These are phyloP conservation scores for Spilarctia lutea DNA, from an alignment of 2,888 invertebrate genomes.

Conservation along the genomic window DNA sequence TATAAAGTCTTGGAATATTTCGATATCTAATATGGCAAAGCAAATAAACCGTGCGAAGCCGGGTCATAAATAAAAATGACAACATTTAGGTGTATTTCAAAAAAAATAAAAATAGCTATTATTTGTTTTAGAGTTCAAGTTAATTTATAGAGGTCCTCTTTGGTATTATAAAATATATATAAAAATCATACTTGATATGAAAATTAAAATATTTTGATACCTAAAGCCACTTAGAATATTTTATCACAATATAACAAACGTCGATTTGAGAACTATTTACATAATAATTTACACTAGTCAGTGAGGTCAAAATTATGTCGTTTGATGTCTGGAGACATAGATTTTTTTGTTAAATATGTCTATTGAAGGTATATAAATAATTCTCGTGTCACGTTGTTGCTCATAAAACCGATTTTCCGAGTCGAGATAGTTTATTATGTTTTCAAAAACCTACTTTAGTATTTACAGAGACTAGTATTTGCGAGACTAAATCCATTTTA, in stretches of 20 bases:
- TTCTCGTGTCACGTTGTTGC: too few species aligned
- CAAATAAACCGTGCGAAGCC: neutral
- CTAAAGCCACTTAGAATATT: neutral
- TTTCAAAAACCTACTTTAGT: too few species aligned
- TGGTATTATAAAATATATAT: neutral
- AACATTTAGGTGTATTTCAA: neutral
- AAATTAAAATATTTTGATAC: neutral
- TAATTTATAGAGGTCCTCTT: slow-evolving; percentile 28
- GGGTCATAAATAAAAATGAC: neutral
- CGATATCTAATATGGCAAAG: neutral
- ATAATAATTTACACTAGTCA: neutral
- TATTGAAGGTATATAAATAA: too few species aligned
- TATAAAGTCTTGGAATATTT: neutral
- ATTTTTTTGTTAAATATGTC: too few species aligned
- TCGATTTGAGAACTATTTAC: neutral
- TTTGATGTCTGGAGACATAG: neutral
- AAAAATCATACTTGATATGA: neutral
- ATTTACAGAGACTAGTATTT: too few species aligned
- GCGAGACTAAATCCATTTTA: too few species aligned
- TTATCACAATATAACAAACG: neutral
- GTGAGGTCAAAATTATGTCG: neutral
- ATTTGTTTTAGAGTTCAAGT: slow-evolving; percentile 29
- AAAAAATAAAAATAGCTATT: neutral
- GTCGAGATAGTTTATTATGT: too few species aligned
- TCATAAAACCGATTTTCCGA: too few species aligned